Evolutionary conservation across 2,888 invertebrate genomes (phyloP), one percentile per base, ranked within the genome.

Genomic region (Gymnocheta viridis): DNA sequence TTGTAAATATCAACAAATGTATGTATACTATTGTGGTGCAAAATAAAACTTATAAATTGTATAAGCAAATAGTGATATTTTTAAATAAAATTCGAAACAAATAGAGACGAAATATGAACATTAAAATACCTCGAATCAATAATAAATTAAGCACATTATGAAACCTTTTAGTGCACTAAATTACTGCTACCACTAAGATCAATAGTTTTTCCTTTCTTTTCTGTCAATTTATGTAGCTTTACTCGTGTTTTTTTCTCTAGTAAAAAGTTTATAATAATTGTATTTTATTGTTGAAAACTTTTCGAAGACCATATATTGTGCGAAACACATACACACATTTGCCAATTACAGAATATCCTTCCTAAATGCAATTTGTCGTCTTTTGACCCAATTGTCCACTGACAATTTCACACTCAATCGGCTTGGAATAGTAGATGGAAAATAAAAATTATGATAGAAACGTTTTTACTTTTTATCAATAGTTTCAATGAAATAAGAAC

Each of bases 361-460:
- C 82, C 82, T 60, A 78, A 60, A 77, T 82, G 76, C 82, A 77
- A 72, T 82, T 82, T 82, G 76, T 76, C 81, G 74, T 76, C 74
- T 69, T 82, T 82, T 82, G 72, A 72, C 77, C 72, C 82, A 78
- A 82, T 78, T 77, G 77, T 82, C 82, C 77, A 82, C 70, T 82
- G 82, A 82, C 82, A 82, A 82, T 82, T 82, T 82, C 47, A 82
- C 82, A 77, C 70, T 82, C 82, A 82, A 82, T 82, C 82, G 82
- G 67, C 72, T 82, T 72, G 44, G 72, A 67, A 82, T 72, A 54
- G 66, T 19, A 60, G 70, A 64, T 70, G 72, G 49, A 58, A 58
- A 60, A 44, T 67, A 44, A 82, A 76, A 76, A 69, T 74, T 81
- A 74, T 74, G 81, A 81, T 54, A 74, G 74, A 74, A 67, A 69